phyloP scores from a whole-genome alignment of 2,888 invertebrate genomes.

The Mythimna impura region DNA sequence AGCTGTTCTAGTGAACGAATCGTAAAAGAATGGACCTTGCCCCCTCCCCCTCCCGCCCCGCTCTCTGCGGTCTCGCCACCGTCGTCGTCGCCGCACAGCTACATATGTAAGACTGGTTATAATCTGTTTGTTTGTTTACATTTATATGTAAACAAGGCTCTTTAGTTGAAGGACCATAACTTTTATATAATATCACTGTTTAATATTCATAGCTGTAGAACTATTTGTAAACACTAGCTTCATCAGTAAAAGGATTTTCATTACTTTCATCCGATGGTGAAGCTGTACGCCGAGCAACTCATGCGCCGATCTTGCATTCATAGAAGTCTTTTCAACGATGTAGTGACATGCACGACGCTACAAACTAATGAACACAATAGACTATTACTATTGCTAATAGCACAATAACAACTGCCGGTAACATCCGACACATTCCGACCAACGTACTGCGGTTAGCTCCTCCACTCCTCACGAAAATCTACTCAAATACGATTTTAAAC shows the following conservation, averaged over 20 bases:
- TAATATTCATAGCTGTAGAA: conserved; percentile 15
- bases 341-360: conserved; percentile 10
- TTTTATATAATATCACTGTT: conserved; percentile 9
- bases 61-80: conserved; percentile 2
- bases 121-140: conserved; percentile 60
- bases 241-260: conserved; percentile 9
- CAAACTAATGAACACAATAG: conserved; percentile 50
- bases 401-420: conserved; percentile 22
- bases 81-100: conserved; percentile 11
- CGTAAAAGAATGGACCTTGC: conserved; percentile 55
- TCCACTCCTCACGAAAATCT: conserved; percentile 3
- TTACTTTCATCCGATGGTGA: not conserved
- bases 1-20: conserved; percentile 53
- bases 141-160: conserved; percentile 44
- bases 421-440: conserved; percentile 1
- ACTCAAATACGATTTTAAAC: conserved; percentile 26
- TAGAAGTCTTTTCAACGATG: conserved; percentile 7
- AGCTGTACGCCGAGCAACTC: conserved; percentile 14
- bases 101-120: conserved; percentile 35
- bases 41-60: not conserved
- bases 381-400: conserved; percentile 43
- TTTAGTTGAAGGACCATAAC: conserved; percentile 21
- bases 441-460: not conserved
- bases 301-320: conserved; percentile 11
- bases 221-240: not conserved